Percentiles rank a stretch among this genome's conserved stretches.
Evolutionary conservation across 1,140 invertebrate species (phyloP).

Genomic region (Dermatophagoides farinae): DNA sequence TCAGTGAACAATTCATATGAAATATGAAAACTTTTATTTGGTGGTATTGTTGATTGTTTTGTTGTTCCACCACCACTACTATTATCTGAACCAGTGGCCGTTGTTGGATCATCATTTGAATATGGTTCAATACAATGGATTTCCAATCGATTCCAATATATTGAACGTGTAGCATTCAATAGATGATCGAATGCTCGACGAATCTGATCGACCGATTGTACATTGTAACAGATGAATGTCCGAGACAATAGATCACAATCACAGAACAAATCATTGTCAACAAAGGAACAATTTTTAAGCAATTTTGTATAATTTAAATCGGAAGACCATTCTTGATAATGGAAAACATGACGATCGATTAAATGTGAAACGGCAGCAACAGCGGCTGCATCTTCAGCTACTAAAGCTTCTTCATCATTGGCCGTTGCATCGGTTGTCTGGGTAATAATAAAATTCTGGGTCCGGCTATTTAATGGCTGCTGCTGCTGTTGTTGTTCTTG

Average conservation of each 20-base stretch:
- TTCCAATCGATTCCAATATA: not conserved
- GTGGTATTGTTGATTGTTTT: not conserved
- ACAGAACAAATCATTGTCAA: conserved; percentile 1
- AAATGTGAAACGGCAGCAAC: not conserved
- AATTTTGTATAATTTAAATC: not conserved
- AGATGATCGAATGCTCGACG: conserved; percentile 4
- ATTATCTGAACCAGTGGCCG: not conserved
- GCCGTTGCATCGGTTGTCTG: not conserved
- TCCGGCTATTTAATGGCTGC: no score
- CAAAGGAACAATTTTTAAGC: conserved; percentile 1
- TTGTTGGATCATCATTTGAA: not conserved
- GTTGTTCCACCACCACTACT: no score
- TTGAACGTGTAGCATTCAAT: not conserved
- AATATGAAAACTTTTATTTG: conserved; percentile 6
- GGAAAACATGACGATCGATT: not conserved
- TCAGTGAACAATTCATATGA: conserved; percentile 7
- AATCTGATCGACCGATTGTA: conserved; percentile 1
- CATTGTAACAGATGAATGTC: not conserved
- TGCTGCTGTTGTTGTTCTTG: not conserved
- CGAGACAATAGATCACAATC: not conserved
- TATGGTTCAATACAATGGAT: conserved; percentile 6
- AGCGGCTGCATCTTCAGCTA: not conserved
- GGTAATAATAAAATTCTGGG: no score
- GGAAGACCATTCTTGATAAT: not conserved
- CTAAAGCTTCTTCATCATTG: not conserved